These are phyloP conservation scores for Thamnaconus septentrionalis DNA, from an alignment of 2,113 vertebrate genomes.

Conservation along the genomic window DNA sequence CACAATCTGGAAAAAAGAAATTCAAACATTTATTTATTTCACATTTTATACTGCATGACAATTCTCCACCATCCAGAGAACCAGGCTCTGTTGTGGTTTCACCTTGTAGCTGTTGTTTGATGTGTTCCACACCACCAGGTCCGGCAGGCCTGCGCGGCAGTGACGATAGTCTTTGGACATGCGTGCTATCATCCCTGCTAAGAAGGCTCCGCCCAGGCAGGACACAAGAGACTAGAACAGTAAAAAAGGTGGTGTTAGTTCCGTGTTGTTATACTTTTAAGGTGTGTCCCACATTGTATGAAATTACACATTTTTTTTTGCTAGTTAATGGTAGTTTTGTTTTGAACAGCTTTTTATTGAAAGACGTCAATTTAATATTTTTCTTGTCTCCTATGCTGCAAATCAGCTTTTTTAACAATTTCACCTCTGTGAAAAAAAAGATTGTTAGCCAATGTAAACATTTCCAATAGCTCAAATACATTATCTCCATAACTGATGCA, in stretches of 20 bases:
- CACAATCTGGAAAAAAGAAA: conserved; percentile 80
- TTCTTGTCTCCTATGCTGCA: no score
- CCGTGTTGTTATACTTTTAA: no score
- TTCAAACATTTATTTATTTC: not conserved
- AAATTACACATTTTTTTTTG: no score
- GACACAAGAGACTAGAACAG: conserved; percentile 83
- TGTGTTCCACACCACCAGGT: conserved; percentile 91
- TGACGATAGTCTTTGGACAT: conserved; percentile 89
- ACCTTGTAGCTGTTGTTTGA: conserved; percentile 83
- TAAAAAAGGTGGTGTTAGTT: not conserved
- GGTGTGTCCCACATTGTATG: no score
- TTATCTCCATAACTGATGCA: no score
- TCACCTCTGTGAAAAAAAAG: no score
- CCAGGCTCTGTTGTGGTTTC: conserved; percentile 2
- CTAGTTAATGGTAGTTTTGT: no score
- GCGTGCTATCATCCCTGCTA: conserved; percentile 82
- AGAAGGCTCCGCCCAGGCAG: conserved; percentile 85
- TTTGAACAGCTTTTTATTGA: no score
- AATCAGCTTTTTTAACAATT: no score
- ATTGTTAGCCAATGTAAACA: no score
- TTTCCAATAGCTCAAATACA: no score
- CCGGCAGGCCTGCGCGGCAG: conserved; percentile 88
- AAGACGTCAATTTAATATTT: no score
- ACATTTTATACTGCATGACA: not conserved
- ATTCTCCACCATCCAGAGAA: not conserved